Percentiles rank a stretch among this genome's conserved stretches.
Evolutionary conservation across 2,888 invertebrate species (phyloP).

Genomic region (Tachina lurida): DNA sequence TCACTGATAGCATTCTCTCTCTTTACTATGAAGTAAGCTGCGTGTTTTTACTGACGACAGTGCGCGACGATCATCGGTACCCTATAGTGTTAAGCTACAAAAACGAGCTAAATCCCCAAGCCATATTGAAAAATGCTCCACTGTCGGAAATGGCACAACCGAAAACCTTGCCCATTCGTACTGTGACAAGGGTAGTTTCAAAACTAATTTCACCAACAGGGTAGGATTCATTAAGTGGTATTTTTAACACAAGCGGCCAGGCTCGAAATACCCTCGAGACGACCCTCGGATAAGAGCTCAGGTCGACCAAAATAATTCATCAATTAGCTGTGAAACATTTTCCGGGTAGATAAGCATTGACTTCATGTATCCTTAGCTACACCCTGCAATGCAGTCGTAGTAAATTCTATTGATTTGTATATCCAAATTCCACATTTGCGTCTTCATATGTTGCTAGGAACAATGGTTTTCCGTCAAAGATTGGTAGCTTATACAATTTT

Average conservation of each 20-base stretch:
- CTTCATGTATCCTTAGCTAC: too few species aligned
- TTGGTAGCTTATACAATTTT: too few species aligned
- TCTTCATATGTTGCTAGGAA: too few species aligned
- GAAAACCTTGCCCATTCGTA: constrained; percentile 59
- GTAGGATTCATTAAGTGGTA: background rate
- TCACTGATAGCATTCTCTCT: background rate
- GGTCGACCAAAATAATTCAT: too few species aligned
- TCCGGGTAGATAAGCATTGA: too few species aligned
- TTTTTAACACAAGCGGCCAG: constrained; percentile 3
- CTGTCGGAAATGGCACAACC: constrained; percentile 43
- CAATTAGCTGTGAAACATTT: too few species aligned
- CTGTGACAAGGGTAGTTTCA: constrained; percentile 39
- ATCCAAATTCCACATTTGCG: too few species aligned
- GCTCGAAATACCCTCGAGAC: background rate
- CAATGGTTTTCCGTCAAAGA: too few species aligned
- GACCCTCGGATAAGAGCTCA: background rate
- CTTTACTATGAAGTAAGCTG: background rate
- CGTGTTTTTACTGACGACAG: background rate
- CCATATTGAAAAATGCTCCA: constrained; percentile 59
- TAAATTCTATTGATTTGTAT: too few species aligned
- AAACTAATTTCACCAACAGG: too few species aligned
- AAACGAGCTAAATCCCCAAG: constrained; percentile 56
- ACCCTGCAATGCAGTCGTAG: too few species aligned
- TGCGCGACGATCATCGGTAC: background rate
- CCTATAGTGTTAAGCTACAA: constrained; percentile 45